A percentile compares a stretch with the other conserved stretches of the same genome.
These are phyloP conservation scores for Drosophila subobscura DNA, from an alignment of 1,140 invertebrate genomes.

Conservation along the genomic window DNA sequence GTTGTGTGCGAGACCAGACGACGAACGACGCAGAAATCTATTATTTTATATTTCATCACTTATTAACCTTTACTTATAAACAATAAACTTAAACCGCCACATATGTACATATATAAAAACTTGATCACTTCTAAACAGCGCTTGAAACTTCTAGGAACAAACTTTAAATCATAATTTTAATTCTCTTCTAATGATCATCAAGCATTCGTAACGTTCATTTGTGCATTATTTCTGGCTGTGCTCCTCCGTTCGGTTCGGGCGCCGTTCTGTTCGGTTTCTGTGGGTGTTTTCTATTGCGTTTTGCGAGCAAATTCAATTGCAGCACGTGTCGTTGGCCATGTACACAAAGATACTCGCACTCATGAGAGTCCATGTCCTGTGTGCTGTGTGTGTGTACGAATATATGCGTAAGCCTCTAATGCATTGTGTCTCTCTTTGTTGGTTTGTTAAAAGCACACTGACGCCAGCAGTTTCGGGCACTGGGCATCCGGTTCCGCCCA, in stretches of 20 bases:
- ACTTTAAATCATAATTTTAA: not conserved
- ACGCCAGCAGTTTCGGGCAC: conserved; percentile 70
- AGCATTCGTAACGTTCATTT: conserved; percentile 18
- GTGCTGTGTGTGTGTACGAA: conserved; percentile 1
- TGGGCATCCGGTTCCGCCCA: conserved; percentile 38
- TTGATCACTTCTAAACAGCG: no score
- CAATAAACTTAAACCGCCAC: no score
- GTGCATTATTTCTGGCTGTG: conserved; percentile 17
- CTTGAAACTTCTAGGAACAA: no score
- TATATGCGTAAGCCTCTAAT: conserved; percentile 38
- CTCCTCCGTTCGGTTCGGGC: conserved; percentile 13
- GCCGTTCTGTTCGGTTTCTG: conserved; percentile 26
- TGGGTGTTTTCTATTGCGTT: conserved; percentile 79
- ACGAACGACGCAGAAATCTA: no score
- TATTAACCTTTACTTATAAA: no score
- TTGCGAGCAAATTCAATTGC: conserved; percentile 78
- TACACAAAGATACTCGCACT: conserved; percentile 42
- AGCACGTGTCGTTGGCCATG: conserved; percentile 74
- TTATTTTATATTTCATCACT: no score
- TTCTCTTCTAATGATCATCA: conserved; percentile 27
- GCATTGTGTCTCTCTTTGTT: conserved; percentile 18
- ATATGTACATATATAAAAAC: no score
- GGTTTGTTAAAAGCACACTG: conserved; percentile 74
- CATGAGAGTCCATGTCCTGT: not conserved
- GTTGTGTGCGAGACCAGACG: no score